Evolutionary conservation across 2,888 invertebrate species (phyloP).

Genomic region (Entomobrya multifasciata): DNA sequence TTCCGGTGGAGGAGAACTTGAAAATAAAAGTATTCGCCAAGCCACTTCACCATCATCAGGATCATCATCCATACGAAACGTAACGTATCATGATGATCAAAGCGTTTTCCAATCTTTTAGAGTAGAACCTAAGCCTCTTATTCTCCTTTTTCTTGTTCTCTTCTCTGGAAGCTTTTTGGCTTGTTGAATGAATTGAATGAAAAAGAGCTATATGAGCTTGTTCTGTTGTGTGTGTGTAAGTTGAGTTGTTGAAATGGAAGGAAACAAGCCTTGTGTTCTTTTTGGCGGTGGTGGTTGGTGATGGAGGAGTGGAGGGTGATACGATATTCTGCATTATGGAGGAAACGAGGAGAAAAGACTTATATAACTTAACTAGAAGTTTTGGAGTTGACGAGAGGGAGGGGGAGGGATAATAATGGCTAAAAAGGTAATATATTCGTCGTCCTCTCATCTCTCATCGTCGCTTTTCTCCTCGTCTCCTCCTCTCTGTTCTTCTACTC

Average conservation of each 20-base stretch:
- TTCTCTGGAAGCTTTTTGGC: background rate
- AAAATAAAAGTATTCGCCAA: background rate
- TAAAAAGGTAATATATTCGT: constrained; percentile 54
- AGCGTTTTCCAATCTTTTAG: constrained; percentile 59
- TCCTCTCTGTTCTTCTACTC: background rate
- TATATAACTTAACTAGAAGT: background rate
- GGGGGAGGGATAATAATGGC: constrained; percentile 49
- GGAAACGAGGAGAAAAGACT: background rate
- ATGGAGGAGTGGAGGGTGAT: too few species aligned
- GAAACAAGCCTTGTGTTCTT: too few species aligned
- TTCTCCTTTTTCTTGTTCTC: constrained; percentile 5
- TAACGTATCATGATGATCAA: constrained; percentile 10
- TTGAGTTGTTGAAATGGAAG: too few species aligned
- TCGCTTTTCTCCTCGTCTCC: background rate
- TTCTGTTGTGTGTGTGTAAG: too few species aligned
- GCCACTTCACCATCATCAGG: background rate
- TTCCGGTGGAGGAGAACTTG: background rate
- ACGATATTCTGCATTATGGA: too few species aligned
- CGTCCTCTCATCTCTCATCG: background rate
- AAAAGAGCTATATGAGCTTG: background rate
- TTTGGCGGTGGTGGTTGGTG: too few species aligned
- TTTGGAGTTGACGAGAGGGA: constrained; percentile 18
- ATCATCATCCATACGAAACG: background rate
- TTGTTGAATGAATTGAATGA: constrained; percentile 20
- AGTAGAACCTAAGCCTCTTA: constrained; percentile 26